Evolutionary conservation across 2,113 vertebrate species (phyloP).

Genomic region (Brevimyrus niger): DNA sequence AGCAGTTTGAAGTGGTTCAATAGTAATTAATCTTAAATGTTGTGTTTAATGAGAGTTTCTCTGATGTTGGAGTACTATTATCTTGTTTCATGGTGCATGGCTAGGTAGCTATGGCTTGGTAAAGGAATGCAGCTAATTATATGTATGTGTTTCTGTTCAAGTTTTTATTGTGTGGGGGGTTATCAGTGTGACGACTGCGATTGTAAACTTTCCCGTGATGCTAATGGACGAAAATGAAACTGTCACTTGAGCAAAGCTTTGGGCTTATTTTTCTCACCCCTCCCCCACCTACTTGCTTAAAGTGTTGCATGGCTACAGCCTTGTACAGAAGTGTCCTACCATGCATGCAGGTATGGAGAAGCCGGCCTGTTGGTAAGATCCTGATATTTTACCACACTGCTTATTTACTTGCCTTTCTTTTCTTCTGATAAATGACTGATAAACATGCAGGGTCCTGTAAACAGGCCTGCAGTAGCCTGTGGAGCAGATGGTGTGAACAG

Average conservation of each 20-base stretch:
- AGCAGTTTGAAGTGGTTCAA: neutral
- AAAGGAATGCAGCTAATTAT: neutral
- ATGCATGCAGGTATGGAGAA: neutral
- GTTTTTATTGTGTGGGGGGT: neutral
- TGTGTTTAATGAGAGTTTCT: neutral
- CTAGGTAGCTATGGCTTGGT: neutral
- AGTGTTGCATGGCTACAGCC: neutral
- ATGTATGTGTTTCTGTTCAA: neutral
- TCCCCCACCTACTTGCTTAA: neutral
- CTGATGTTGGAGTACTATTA: neutral
- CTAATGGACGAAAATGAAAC: neutral
- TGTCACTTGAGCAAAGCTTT: neutral
- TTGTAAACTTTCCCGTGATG: neutral
- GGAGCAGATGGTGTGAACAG: neutral
- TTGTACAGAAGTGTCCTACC: neutral
- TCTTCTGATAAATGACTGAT: neutral
- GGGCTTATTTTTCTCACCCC: neutral
- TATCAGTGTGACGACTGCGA: neutral
- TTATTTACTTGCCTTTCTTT: neutral
- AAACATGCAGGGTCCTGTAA: slow-evolving; percentile 12
- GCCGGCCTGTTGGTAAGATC: neutral
- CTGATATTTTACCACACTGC: neutral
- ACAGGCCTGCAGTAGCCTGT: neutral
- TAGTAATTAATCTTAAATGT: neutral
- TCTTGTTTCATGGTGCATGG: neutral